Conservation (phyloP, 2,888 invertebrate genomes). For the Amiota minor region DNA sequence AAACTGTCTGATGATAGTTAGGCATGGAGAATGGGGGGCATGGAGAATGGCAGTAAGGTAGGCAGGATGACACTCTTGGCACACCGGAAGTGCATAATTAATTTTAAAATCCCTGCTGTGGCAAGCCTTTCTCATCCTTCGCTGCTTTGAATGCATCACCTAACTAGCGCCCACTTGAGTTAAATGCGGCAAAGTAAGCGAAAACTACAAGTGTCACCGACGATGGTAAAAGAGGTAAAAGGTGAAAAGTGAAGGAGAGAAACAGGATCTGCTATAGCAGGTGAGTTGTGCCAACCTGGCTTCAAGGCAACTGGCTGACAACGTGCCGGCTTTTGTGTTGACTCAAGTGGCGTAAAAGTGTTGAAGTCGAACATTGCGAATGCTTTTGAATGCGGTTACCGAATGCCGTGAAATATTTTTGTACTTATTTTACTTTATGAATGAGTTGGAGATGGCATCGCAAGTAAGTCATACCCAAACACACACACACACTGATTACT, state of each 20-base stretch:
- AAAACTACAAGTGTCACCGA: slow-evolving; percentile 40
- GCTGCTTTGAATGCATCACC: neutral
- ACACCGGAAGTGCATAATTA: slow-evolving; percentile 58
- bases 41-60: slow-evolving; percentile 11
- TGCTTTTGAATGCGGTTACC: slow-evolving; percentile 17
- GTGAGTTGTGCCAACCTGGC: slow-evolving; percentile 31
- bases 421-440: neutral
- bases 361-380: slow-evolving; percentile 45
- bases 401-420: slow-evolving; percentile 14
- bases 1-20: neutral
- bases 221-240: too few species aligned
- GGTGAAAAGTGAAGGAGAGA: too few species aligned
- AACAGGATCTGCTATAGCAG: slow-evolving; percentile 27
- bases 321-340: slow-evolving; percentile 41
- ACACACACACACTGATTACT: slow-evolving; percentile 1
- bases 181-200: slow-evolving; percentile 45
- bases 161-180: slow-evolving; percentile 15
- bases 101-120: slow-evolving; percentile 50
- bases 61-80: slow-evolving; percentile 25
- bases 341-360: slow-evolving; percentile 50
- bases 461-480: slow-evolving; percentile 10
- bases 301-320: neutral
- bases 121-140: slow-evolving; percentile 28
- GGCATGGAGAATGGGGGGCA: slow-evolving; percentile 5
- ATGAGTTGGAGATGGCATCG: slow-evolving; percentile 1